phyloP scores from a whole-genome alignment of 2,797 vertebrate genomes.

The Tenualosa thibaudeaui region DNA sequence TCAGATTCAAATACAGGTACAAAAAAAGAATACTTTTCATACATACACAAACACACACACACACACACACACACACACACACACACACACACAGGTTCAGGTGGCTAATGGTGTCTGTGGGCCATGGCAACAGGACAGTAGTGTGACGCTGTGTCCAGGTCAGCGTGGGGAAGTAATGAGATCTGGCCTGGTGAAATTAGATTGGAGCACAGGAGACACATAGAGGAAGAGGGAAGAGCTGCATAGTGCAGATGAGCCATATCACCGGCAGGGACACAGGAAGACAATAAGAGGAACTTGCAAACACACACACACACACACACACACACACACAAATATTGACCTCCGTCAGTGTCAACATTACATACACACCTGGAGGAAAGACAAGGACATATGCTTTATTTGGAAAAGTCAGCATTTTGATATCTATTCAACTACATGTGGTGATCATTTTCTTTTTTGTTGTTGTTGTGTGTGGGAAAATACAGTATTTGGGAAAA shows the following conservation, averaged over 20 bases:
- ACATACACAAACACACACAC: not conserved
- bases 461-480: too few relatives aligned
- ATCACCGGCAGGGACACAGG: not conserved
- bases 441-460: too few relatives aligned
- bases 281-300: not conserved
- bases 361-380: not conserved
- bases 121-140: not conserved
- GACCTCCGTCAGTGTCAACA: too few relatives aligned
- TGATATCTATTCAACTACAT: too few relatives aligned
- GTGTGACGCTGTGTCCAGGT: not conserved
- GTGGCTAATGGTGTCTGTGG: not conserved
- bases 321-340: not conserved
- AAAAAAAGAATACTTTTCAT: not conserved
- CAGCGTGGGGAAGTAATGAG: not conserved
- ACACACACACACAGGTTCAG: not conserved
- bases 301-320: not conserved
- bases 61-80: not conserved
- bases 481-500: too few relatives aligned
- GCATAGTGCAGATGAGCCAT: not conserved
- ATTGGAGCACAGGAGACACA: not conserved
- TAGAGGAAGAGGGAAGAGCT: not conserved
- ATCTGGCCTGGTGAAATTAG: conserved; percentile 14
- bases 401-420: too few relatives aligned
- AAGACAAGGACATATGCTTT: too few relatives aligned
- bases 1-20: not conserved